Evolutionary conservation across 30 jellyfish, hydroid and myxozoan genomes (phyloP).

Genomic region (Calvadosia cruxmelitensis): DNA sequence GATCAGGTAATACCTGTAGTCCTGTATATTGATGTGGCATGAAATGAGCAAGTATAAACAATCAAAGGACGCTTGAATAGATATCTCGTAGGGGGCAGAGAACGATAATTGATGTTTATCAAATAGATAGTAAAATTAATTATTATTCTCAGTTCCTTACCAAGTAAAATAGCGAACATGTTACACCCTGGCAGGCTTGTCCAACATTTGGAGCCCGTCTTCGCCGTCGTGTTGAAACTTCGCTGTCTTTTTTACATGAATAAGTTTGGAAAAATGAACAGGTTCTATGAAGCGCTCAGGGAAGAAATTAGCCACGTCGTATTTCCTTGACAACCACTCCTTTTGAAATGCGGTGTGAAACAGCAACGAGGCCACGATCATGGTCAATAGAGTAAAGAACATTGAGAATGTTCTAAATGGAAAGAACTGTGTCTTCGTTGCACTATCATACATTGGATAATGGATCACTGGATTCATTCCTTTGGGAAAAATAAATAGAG

Average conservation of each 20-base stretch:
- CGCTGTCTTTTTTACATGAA: neutral
- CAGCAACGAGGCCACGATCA: conserved; percentile 9
- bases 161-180: too few species aligned
- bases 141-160: too few species aligned
- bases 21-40: too few species aligned
- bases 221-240: neutral
- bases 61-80: too few species aligned
- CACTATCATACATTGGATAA: conserved; percentile 46
- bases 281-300: conserved; percentile 9
- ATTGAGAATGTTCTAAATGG: conserved; percentile 90
- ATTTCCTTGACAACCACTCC: conserved; percentile 6
- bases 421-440: conserved; percentile 21
- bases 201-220: neutral
- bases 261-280: conserved; percentile 7
- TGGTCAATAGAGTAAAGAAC: conserved; percentile 40
- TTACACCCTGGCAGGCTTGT: neutral
- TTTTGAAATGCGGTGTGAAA: conserved; percentile 15
- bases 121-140: too few species aligned
- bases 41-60: too few species aligned
- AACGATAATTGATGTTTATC: too few species aligned
- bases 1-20: too few species aligned
- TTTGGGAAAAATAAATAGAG: conserved; percentile 1
- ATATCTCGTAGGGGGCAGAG: too few species aligned
- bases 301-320: conserved; percentile 12
- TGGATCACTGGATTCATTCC: conserved; percentile 69